Evolutionary conservation across 2,888 invertebrate genomes (phyloP), one percentile per base, ranked within the genome.

Genomic region (Epicampocera succincta): DNA sequence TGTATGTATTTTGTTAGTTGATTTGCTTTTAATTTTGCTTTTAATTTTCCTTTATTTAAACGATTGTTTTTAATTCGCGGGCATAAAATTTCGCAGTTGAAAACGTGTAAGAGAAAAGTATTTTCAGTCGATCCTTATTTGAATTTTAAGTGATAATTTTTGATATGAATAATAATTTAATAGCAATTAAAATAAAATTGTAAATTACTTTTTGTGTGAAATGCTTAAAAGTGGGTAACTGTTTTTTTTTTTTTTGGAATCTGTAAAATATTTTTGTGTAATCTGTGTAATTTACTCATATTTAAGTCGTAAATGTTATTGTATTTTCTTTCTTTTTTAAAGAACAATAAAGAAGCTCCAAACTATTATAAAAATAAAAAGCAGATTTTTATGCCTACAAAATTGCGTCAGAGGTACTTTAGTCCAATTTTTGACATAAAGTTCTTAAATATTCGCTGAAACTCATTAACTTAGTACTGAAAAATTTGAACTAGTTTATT

Each of bases 241-340:
- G 48, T 11, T 29, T 29, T 56, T 29, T 60, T 25, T 65, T 80
- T 66, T 40, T 63, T 48, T 66, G 15, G 13, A 46, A 61, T 65
- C 21, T 81, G 81, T 81, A 72, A 63, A 71, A 69, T 71, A 78
- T 78, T 33, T 66, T 66, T 71, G 48, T 82, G 71, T 78, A 82
- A 78, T 58, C 61, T 71, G 52, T 78, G 54, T 74, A 77, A 40
- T 63, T 60, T 71, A 72, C 33, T 58, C 21, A 42, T 69, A 60
- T 42, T 52, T 74, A 72, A 80, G 61, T 21, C 54, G 19, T 82
- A 74, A 42, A 73, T 73, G 63, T 81, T 77, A 69, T 71, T 61
- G 25, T 65, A 71, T 48, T 66, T 61, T 68, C 56, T 63, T 73
- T 73, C 38, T 65, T 75, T 61, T 29, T 44, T 75, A 21, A 58